These are phyloP conservation scores for Dione juno DNA, from an alignment of 2,888 invertebrate genomes.

Conservation along the genomic window DNA sequence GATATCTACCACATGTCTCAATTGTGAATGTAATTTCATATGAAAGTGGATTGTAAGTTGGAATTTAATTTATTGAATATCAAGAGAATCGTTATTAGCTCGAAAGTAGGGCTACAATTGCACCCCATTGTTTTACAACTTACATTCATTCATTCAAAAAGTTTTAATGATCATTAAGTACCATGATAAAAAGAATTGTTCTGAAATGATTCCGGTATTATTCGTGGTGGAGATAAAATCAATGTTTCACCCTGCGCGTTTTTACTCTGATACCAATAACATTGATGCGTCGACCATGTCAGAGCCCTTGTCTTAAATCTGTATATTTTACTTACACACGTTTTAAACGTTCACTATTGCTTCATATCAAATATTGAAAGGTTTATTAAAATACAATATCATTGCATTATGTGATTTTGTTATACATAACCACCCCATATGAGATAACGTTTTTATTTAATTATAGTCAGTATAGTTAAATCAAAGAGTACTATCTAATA, in stretches of 20 bases:
- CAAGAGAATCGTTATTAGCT: conserved; percentile 45
- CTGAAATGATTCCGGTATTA: conserved; percentile 41
- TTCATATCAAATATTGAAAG: not conserved
- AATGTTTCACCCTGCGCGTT: conserved; percentile 35
- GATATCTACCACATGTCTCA: conserved; percentile 16
- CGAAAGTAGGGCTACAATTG: conserved; percentile 43
- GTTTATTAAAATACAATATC: too few relatives aligned
- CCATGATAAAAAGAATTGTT: conserved; percentile 40
- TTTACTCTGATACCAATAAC: conserved; percentile 35
- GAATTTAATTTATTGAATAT: conserved; percentile 52
- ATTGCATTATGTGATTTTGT: too few relatives aligned
- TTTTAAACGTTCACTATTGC: not conserved
- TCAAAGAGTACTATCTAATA: too few relatives aligned
- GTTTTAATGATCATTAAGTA: conserved; percentile 46
- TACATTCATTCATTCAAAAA: conserved; percentile 43
- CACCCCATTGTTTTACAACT: conserved; percentile 46
- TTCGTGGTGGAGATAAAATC: conserved; percentile 43
- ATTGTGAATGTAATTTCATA: conserved; percentile 46
- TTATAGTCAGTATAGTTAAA: too few relatives aligned
- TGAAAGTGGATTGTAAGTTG: conserved; percentile 45
- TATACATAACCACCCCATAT: too few relatives aligned
- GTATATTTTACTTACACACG: not conserved
- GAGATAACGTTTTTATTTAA: too few relatives aligned
- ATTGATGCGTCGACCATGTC: conserved; percentile 17
- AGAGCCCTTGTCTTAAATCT: not conserved